A percentile compares a stretch with the other conserved stretches of the same genome.
phyloP scores from a whole-genome alignment of 2,113 vertebrate species.

The Elanoides forficatus region DNA sequence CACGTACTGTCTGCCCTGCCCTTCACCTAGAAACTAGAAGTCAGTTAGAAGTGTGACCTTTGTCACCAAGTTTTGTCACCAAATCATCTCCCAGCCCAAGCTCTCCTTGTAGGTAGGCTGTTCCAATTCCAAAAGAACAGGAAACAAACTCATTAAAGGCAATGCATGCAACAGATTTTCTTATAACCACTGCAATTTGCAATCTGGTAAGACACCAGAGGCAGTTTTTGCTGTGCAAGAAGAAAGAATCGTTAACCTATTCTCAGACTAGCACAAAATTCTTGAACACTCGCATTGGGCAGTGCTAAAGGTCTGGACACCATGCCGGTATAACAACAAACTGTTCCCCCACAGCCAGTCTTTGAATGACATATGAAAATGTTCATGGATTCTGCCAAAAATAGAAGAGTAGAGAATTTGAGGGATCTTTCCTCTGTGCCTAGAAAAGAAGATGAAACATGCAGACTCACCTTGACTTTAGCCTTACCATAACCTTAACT shows the following conservation, averaged over 20 bases:
- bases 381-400: neutral
- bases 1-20: neutral
- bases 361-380: neutral
- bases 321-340: neutral
- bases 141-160: neutral
- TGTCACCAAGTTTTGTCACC: neutral
- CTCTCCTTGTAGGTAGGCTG: neutral
- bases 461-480: neutral
- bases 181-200: neutral
- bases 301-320: neutral
- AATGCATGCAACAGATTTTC: neutral
- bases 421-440: neutral
- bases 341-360: fast-evolving
- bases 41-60: neutral
- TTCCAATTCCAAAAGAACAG: neutral
- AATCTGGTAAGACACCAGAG: neutral
- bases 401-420: neutral
- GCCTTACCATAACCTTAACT: neutral
- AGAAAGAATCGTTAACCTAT: neutral
- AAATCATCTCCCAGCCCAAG: neutral
- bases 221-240: neutral
- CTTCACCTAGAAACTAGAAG: neutral
- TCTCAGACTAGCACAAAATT: neutral
- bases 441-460: neutral
- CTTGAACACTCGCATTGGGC: neutral